A percentile compares a stretch with the other conserved stretches of the same genome.
These are phyloP conservation scores for Kryptolebias marmoratus DNA, from an alignment of 2,113 vertebrate species.

Conservation along the genomic window DNA sequence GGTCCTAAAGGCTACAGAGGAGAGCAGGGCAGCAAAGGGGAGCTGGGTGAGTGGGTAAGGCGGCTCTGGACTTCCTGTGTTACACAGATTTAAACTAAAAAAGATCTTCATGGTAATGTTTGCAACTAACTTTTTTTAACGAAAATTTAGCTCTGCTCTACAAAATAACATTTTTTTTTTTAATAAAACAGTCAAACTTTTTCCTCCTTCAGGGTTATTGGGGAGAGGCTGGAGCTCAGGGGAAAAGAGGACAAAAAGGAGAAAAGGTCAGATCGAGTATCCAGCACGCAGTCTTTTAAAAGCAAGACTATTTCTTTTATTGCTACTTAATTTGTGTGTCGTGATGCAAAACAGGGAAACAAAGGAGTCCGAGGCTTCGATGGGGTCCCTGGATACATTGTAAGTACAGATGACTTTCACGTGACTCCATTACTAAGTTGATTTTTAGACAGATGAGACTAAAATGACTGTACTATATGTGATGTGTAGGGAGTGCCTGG, in stretches of 20 bases:
- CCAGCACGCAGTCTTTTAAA: background rate
- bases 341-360: constrained; percentile 68
- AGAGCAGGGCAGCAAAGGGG: constrained; percentile 79
- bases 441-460: background rate
- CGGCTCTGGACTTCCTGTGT: constrained; percentile 51
- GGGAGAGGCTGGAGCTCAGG: constrained; percentile 76
- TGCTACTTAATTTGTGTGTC: background rate
- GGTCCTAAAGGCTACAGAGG: constrained; percentile 77
- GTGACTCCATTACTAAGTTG: background rate
- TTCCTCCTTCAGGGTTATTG: constrained; percentile 72
- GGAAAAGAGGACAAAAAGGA: constrained; percentile 73
- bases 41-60: constrained; percentile 85
- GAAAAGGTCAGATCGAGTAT: constrained; percentile 65
- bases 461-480: background rate
- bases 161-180: background rate
- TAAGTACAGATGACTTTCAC: constrained; percentile 46
- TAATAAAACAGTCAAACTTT: background rate
- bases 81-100: background rate
- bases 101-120: no score
- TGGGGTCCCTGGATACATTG: constrained; percentile 76
- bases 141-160: background rate
- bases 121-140: no score
- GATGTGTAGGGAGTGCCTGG: constrained; percentile 72
- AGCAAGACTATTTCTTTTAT: rapidly evolving
- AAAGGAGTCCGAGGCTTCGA: constrained; percentile 68